Evolutionary conservation across 2,797 vertebrate species (phyloP).

Genomic region (Carcharodon carcharias): DNA sequence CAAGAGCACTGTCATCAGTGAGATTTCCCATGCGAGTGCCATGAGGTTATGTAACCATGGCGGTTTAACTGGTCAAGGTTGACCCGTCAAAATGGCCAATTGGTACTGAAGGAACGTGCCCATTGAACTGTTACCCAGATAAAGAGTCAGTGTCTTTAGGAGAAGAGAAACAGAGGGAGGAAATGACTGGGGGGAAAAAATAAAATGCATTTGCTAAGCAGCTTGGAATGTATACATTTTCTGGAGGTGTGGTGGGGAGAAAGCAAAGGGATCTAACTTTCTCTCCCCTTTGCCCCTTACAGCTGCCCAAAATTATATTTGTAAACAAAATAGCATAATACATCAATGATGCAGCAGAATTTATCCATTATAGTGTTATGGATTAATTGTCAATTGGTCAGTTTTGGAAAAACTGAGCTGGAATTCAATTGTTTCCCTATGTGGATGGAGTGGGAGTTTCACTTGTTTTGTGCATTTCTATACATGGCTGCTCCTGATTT

Average conservation of each 20-base stretch:
- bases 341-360: neutral
- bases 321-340: neutral
- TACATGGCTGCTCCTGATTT: neutral
- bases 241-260: no score
- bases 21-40: neutral
- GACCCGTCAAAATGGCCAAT: neutral
- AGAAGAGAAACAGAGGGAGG: neutral
- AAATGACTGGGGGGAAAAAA: neutral
- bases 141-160: neutral
- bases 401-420: neutral
- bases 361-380: neutral
- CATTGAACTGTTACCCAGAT: neutral
- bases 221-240: neutral
- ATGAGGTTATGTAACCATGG: neutral
- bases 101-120: neutral
- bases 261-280: neutral
- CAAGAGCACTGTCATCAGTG: neutral
- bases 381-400: neutral
- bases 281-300: neutral
- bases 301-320: neutral
- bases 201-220: neutral
- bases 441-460: neutral
- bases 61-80: neutral
- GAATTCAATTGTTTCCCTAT: neutral
- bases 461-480: neutral